Evolutionary conservation across 1,140 invertebrate species (phyloP).

Genomic region (Harpegnathos saltator): DNA sequence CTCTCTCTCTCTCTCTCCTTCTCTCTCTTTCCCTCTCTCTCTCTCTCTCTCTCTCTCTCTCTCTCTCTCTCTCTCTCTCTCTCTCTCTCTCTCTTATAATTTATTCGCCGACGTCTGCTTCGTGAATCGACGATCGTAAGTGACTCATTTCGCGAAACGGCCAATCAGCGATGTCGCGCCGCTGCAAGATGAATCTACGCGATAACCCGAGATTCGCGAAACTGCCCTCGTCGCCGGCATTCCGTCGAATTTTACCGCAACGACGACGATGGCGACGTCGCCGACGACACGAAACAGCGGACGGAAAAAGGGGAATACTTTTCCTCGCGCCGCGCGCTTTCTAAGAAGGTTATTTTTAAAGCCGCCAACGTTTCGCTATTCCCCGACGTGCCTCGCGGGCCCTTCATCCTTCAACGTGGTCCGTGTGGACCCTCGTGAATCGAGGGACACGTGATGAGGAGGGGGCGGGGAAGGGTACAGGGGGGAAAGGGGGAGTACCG

Average conservation of each 20-base stretch:
- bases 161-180: neutral
- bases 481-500: slow-evolving; percentile 39
- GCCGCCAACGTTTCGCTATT: slow-evolving; percentile 69
- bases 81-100: too few relatives aligned
- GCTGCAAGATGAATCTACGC: neutral
- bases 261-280: neutral
- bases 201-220: slow-evolving; percentile 18
- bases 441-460: slow-evolving; percentile 68
- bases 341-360: slow-evolving; percentile 80
- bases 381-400: slow-evolving; percentile 62
- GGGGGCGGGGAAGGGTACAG: neutral
- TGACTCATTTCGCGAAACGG: neutral
- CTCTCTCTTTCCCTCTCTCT: too few relatives aligned
- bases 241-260: slow-evolving; percentile 6
- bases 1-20: too few relatives aligned
- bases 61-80: too few relatives aligned
- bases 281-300: slow-evolving; percentile 35
- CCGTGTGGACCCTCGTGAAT: slow-evolving; percentile 68
- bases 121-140: neutral
- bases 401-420: slow-evolving; percentile 62
- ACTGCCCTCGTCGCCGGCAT: slow-evolving; percentile 17
- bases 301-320: slow-evolving; percentile 57
- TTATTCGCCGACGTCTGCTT: neutral
- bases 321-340: slow-evolving; percentile 54
- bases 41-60: too few relatives aligned